Conservation (phyloP, 1,140 invertebrate genomes). For the Cherax quadricarinatus region DNA sequence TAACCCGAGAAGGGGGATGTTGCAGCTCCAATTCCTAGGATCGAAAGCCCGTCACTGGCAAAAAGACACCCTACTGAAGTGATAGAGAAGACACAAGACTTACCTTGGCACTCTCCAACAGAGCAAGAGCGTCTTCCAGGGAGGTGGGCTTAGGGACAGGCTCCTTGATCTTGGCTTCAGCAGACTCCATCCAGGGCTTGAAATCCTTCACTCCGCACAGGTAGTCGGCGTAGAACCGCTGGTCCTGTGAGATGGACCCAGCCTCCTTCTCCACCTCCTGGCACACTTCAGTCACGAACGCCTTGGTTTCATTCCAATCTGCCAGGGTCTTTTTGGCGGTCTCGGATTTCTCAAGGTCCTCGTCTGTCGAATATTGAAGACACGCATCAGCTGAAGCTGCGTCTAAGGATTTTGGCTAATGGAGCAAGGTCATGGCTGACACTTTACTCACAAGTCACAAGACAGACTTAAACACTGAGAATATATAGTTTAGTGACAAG, state of each 20-base stretch:
- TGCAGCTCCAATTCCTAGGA: too few relatives aligned
- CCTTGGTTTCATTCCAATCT: conserved; percentile 63
- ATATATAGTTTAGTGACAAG: too few relatives aligned
- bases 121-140: conserved; percentile 59
- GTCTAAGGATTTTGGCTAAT: neutral
- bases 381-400: neutral
- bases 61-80: too few relatives aligned
- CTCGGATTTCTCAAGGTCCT: conserved; percentile 73
- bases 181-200: conserved; percentile 69
- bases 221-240: conserved; percentile 72
- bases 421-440: too few relatives aligned
- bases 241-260: conserved; percentile 70
- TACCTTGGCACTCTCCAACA: conserved; percentile 62
- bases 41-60: too few relatives aligned
- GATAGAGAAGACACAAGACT: neutral
- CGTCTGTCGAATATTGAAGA: conserved; percentile 43
- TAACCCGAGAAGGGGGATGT: too few relatives aligned
- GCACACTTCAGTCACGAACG: conserved; percentile 52
- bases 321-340: conserved; percentile 68
- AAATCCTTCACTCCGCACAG: conserved; percentile 69
- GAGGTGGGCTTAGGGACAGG: conserved; percentile 62
- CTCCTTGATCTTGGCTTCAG: conserved; percentile 61
- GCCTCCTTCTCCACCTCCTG: conserved; percentile 71
- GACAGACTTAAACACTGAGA: too few relatives aligned
- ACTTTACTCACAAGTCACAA: too few relatives aligned